Conservation (phyloP, 2,888 invertebrate genomes). For the Ommatoiulus sabulosus region DNA sequence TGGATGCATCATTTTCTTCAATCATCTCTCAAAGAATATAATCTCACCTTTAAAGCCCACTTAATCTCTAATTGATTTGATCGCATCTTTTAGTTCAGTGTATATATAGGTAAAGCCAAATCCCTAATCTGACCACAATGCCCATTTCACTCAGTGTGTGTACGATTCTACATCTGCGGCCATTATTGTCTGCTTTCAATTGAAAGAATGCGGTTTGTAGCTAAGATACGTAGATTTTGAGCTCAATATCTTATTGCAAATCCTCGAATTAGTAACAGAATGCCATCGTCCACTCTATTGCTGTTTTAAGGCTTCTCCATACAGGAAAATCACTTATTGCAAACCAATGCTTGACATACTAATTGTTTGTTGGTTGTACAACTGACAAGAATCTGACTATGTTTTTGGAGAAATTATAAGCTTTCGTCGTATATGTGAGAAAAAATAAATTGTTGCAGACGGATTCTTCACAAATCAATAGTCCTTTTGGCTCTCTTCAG, state of each 20-base stretch:
- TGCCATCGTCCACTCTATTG: neutral
- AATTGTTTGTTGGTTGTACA: too few relatives aligned
- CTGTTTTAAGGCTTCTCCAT: too few relatives aligned
- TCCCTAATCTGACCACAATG: neutral
- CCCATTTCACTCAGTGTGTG: neutral
- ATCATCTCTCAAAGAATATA: neutral
- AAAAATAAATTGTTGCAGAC: too few relatives aligned
- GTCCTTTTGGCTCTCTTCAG: too few relatives aligned
- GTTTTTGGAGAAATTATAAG: too few relatives aligned
- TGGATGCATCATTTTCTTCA: neutral
- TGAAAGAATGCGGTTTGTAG: too few relatives aligned
- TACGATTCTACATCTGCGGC: neutral
- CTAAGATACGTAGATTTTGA: neutral
- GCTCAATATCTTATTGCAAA: neutral
- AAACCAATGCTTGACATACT: too few relatives aligned
- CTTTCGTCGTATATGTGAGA: too few relatives aligned
- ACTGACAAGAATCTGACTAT: too few relatives aligned
- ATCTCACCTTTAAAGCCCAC: neutral
- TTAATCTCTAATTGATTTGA: slow-evolving; percentile 18
- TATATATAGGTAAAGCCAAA: neutral
- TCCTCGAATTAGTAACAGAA: neutral
- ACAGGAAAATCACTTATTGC: too few relatives aligned
- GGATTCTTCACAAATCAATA: too few relatives aligned
- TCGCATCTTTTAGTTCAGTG: neutral
- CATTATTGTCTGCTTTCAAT: neutral